Evolutionary conservation across 1,140 invertebrate species (phyloP).

Genomic region (Batillaria attramentaria): DNA sequence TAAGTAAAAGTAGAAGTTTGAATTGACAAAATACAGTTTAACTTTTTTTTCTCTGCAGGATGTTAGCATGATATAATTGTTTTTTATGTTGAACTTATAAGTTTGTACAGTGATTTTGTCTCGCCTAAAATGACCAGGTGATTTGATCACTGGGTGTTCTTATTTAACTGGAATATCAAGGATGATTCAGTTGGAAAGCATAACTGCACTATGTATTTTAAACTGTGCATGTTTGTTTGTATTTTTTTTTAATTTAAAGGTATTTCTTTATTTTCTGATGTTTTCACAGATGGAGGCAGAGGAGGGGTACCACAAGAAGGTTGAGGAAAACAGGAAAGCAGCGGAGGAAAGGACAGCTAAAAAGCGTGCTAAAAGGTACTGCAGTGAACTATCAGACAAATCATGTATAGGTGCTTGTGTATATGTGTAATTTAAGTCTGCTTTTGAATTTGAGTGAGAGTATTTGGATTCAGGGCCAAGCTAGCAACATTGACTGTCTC

Average conservation of each 20-base stretch:
- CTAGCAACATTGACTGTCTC: not conserved
- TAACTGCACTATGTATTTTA: not conserved
- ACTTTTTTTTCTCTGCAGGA: no score
- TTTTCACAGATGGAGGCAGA: conserved; percentile 80
- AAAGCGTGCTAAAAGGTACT: conserved; percentile 69
- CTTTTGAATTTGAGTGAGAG: not conserved
- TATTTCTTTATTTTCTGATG: not conserved
- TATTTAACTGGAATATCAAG: not conserved
- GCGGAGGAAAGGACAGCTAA: conserved; percentile 79
- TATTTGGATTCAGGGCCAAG: not conserved
- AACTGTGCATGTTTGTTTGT: not conserved
- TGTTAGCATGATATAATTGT: no score
- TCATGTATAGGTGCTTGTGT: not conserved
- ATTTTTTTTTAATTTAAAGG: not conserved
- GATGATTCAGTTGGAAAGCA: not conserved
- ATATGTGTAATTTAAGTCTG: not conserved
- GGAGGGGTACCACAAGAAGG: conserved; percentile 84
- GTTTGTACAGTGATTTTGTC: no score
- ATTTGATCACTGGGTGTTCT: not conserved
- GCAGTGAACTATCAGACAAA: not conserved
- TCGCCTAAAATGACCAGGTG: not conserved
- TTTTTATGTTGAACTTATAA: no score
- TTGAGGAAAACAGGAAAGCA: conserved; percentile 83
- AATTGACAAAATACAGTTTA: no score
- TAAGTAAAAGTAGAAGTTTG: no score